Evolutionary conservation across 2,888 invertebrate species (phyloP), one percentile per base, ranked within the genome.

Genomic region (Agrotis segetum): DNA sequence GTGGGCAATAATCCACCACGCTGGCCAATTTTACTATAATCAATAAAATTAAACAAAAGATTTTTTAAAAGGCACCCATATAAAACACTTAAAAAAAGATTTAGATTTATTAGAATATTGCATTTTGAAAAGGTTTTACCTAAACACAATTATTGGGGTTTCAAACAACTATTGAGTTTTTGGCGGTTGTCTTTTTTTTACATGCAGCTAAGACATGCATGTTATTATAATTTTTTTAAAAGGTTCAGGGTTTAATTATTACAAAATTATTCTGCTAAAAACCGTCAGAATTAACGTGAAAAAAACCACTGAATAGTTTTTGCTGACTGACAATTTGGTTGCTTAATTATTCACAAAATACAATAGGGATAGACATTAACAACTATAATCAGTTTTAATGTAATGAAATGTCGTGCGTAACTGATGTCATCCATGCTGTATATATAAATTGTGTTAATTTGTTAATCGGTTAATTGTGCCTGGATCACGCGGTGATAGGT

Each of bases 331-430:
- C 40, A 40, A 40, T 40, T 40, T 40, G 3, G 65, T 21, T 53
- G 17, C 2, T 14, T 68, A 69, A 68, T 64, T 72, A 73, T 73
- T 73, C 66, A 59, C 19, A 66, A 61, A 71, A 63, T 24, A 66
- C 34, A 69, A 69, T 58, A 65, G 53, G 59, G 14, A 49, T 63
- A 52, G 44, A 56, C 44, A 67, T 83, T 81, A 50, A 61, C 72
- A 71, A 82, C 64, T 62, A 53, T 62, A 68, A 74, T 79, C 50
- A 81, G 77, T 81, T 44, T 78, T 58, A 68, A 69, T 63, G 53
- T 61, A 29, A 21, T 62, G 86, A 97, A 97, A 84, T 96, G 97
- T 55, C 97, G 97, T 81, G 97, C 98, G 0, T 94, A 97, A 2
- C 96, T 96, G 71, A 55, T 59, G 44, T 59, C 13, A 40, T 40